Conservation (phyloP, 1,140 invertebrate species). For the Drosophila littoralis region DNA sequence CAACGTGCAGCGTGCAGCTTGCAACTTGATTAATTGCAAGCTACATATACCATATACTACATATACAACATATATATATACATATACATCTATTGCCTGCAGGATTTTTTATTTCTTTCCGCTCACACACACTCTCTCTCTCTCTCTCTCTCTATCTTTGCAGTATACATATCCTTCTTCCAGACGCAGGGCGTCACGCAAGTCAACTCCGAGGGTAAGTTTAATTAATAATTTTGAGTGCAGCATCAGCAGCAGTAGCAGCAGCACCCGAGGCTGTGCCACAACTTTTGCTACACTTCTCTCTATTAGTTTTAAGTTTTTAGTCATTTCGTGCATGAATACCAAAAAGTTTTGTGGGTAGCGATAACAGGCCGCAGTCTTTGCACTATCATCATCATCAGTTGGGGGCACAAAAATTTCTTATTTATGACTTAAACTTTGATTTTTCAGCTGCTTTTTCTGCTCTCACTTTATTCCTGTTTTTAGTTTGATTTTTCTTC, state of each 20-base stretch:
- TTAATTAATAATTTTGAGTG: conserved; percentile 80
- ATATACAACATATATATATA: background rate
- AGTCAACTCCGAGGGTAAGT: conserved; percentile 83
- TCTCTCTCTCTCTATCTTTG: conserved; percentile 43
- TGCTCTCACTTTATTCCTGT: background rate
- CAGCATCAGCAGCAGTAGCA: conserved; percentile 29
- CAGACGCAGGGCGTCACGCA: conserved; percentile 62
- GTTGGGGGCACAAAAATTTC: conserved; percentile 42
- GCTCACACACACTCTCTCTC: background rate
- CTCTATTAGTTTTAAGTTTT: conserved; percentile 76
- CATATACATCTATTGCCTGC: conserved; percentile 28
- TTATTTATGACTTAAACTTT: conserved; percentile 66
- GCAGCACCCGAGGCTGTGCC: conserved; percentile 18
- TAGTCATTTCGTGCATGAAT: conserved; percentile 73
- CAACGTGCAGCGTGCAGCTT: background rate
- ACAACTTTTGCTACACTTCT: conserved; percentile 63
- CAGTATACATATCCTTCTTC: conserved; percentile 68
- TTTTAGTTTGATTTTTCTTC: conserved; percentile 8
- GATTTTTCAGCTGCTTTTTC: conserved; percentile 45
- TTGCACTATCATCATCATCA: conserved; percentile 53
- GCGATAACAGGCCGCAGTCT: conserved; percentile 63
- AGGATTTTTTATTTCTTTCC: conserved; percentile 29
- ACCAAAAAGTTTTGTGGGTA: conserved; percentile 65
- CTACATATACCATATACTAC: conserved; percentile 5
- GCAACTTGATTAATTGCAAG: conserved; percentile 53